Percentiles rank a stretch among this genome's conserved stretches.
These are phyloP conservation scores for Sylvilagus bachmani DNA, from an alignment of 2,113 vertebrate species.

Conservation along the genomic window DNA sequence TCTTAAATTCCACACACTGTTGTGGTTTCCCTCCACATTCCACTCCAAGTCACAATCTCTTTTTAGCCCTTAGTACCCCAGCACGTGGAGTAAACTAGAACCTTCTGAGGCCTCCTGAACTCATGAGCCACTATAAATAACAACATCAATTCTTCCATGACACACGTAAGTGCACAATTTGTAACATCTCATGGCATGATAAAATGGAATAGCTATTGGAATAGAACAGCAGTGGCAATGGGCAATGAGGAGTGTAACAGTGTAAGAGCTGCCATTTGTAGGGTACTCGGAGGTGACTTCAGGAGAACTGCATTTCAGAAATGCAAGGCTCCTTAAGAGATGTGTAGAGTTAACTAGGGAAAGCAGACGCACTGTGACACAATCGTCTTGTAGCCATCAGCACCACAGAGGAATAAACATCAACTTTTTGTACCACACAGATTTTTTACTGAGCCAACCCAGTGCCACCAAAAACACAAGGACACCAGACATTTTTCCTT, in stretches of 20 bases:
- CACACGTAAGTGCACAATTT: slow-evolving; percentile 46
- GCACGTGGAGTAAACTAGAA: neutral
- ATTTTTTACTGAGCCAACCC: neutral
- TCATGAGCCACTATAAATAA: slow-evolving; percentile 65
- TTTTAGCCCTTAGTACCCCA: slow-evolving; percentile 7
- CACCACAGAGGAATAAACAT: neutral
- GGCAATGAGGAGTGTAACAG: neutral
- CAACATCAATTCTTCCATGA: slow-evolving; percentile 51
- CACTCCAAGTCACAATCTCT: slow-evolving; percentile 25
- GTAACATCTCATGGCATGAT: slow-evolving; percentile 48
- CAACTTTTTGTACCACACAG: neutral
- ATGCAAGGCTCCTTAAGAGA: neutral
- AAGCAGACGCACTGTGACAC: neutral
- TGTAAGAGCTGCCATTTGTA: neutral
- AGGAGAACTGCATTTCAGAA: slow-evolving; percentile 34
- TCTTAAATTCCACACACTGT: accelerated
- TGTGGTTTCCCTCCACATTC: neutral
- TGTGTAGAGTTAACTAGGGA: neutral
- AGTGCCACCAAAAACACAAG: neutral
- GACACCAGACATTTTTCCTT: neutral
- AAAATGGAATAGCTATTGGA: slow-evolving; percentile 36
- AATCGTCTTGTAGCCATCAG: neutral
- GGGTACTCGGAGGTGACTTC: slow-evolving; percentile 30
- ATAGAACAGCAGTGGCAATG: neutral
- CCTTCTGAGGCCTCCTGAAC: slow-evolving; percentile 39